These are phyloP conservation scores for Trichoplusia ni DNA, from an alignment of 1,140 invertebrate genomes.

Conservation along the genomic window DNA sequence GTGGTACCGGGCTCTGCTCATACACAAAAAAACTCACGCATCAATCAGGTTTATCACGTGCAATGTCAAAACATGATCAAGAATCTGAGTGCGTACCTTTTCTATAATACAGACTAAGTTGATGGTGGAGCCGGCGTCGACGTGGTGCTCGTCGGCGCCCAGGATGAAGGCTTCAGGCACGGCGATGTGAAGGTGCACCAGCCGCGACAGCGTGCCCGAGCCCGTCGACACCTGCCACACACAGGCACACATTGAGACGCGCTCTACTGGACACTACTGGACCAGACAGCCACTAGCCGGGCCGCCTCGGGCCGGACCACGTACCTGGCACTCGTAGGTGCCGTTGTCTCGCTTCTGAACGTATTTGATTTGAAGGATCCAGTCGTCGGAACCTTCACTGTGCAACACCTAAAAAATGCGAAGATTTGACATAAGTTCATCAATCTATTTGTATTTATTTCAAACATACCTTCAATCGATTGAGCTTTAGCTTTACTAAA, in stretches of 20 bases:
- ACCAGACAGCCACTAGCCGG: not conserved
- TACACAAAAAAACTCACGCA: not conserved
- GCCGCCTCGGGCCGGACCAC: conserved; percentile 32
- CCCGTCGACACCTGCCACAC: conserved; percentile 91
- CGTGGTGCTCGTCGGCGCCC: conserved; percentile 93
- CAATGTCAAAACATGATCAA: not conserved
- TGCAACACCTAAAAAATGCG: conserved; percentile 76
- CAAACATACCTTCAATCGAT: no score
- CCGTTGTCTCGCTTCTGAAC: conserved; percentile 95
- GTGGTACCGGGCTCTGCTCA: conserved; percentile 92
- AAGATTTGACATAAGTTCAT: not conserved
- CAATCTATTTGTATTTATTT: no score
- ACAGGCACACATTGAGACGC: conserved; percentile 1
- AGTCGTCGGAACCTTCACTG: conserved; percentile 85
- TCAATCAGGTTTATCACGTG: not conserved
- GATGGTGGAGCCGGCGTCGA: conserved; percentile 93
- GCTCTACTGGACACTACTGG: not conserved
- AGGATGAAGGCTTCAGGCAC: conserved; percentile 94
- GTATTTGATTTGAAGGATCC: conserved; percentile 97
- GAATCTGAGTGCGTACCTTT: conserved; percentile 84
- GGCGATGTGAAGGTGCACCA: conserved; percentile 93
- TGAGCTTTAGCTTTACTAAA: no score
- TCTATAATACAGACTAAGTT: conserved; percentile 95
- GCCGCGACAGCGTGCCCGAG: conserved; percentile 91
- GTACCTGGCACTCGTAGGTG: conserved; percentile 97